Evolutionary conservation across 2,113 vertebrate species (phyloP), one percentile per base, ranked within the genome.

Genomic region (Xiphophorus couchianus): DNA sequence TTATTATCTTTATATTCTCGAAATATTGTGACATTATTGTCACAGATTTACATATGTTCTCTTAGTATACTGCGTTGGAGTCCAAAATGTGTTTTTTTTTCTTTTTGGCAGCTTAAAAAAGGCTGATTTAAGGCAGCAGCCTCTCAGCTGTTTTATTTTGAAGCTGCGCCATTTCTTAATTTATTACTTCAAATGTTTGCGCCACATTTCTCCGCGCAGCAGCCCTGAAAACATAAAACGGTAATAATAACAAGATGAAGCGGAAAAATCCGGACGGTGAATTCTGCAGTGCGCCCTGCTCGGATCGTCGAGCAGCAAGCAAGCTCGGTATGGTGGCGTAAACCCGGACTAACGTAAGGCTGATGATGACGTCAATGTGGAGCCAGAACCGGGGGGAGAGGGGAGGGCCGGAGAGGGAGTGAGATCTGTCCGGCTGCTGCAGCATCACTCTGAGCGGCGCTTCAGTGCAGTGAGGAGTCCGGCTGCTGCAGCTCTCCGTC

Each of bases 321-420:
- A n/a, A 58, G 51, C 19, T 19, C 19, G 25, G 83, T 80, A 12
- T 37, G 87, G 90, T 90, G 90, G 88, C 92, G 89, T 92, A 87
- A 93, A 91, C 83, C 76, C 73, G 73, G 74, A 89, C 81, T 76
- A 85, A 81, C 86, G 89, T 93, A 77, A 81, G 82, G 78, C 69
- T 78, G 86, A 60, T 78, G 42, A 85, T 94, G 93, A 94, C 94
- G 94, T 95, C 92, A 94, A 90, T 90, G 85, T 87, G 77, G 67
- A 74, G 86, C 75, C 78, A 27, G 60, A 30, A 28, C 39, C 39
- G 3, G 44, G 39, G 28, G 31, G 22, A 17, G 9, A 62, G 6
- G 74, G 72, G 80, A 30, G 76, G 28, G 74, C 13, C 72, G 17
- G 66, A 31, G 80, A 62, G 77, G 27, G 67, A 19, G 74, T 30